Conservation (phyloP, 64 coral and sea anemone genomes). For the Orbicella faveolata region DNA sequence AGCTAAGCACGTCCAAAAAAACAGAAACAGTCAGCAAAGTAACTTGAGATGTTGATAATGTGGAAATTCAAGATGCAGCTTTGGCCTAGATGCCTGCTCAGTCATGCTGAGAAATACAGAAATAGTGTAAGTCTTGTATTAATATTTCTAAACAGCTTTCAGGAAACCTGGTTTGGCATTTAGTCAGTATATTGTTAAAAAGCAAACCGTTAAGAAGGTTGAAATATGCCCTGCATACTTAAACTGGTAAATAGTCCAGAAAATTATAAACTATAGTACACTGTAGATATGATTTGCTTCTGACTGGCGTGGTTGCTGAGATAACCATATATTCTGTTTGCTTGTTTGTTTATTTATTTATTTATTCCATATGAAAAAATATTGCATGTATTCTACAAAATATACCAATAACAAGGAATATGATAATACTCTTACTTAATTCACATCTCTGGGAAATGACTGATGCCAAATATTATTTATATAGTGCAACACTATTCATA, state of each 20-base stretch:
- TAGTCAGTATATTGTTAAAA: not conserved
- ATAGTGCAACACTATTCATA: slow-evolving; percentile 23
- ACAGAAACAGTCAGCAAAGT: not conserved
- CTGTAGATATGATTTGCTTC: not conserved
- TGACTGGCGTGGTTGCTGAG: not conserved
- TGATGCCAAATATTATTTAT: slow-evolving; percentile 18
- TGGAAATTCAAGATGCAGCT: slow-evolving; percentile 12
- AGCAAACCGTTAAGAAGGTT: not conserved
- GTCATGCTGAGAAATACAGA: not conserved
- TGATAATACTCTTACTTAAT: slow-evolving; percentile 55
- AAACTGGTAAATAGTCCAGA: not conserved
- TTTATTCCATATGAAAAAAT: slow-evolving; percentile 72
- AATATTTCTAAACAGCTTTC: too few relatives aligned
- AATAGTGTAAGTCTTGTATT: not conserved
- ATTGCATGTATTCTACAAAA: slow-evolving; percentile 98
- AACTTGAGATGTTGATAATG: not conserved
- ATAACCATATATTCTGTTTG: slow-evolving; percentile 27
- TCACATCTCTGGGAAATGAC: slow-evolving; percentile 47
- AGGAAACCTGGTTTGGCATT: too few relatives aligned
- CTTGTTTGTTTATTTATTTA: slow-evolving; percentile 21
- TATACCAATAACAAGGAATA: slow-evolving; percentile 80
- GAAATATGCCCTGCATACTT: not conserved
- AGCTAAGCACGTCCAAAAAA: too few relatives aligned
- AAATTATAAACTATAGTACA: not conserved
- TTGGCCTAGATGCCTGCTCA: not conserved